Percentiles rank a stretch among this genome's conserved stretches.
Conservation (phyloP, 2,797 vertebrate genomes). For the Scomberomorus guttatus region DNA sequence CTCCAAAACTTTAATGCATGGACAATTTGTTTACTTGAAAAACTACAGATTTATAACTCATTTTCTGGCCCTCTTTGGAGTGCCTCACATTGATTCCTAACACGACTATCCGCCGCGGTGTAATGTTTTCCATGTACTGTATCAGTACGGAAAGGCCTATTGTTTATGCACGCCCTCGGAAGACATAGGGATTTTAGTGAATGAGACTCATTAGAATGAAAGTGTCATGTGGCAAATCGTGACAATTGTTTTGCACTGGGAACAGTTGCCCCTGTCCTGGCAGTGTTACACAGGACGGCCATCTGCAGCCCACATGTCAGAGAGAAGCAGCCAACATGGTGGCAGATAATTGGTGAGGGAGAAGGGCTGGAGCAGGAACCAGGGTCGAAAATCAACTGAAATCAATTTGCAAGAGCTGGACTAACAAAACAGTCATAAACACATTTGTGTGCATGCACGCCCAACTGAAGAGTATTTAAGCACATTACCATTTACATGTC, state of each 20-base stretch:
- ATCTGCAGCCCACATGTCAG: conserved; percentile 78
- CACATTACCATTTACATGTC: conserved; percentile 46
- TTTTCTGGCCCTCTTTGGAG: neutral
- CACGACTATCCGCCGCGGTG: conserved; percentile 6
- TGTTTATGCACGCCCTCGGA: conserved; percentile 18
- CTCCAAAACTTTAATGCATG: neutral
- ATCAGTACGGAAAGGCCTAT: conserved; percentile 21
- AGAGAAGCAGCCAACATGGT: conserved; percentile 71
- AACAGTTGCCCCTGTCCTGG: conserved; percentile 70
- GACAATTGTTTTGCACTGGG: conserved; percentile 64
- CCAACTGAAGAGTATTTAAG: conserved; percentile 9
- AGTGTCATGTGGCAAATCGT: conserved; percentile 66
- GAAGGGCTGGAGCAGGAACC: conserved; percentile 36
- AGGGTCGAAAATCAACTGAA: conserved; percentile 51
- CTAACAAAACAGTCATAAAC: conserved; percentile 42
- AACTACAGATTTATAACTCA: conserved; percentile 7
- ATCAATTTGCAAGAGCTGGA: conserved; percentile 70
- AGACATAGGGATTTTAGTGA: conserved; percentile 41
- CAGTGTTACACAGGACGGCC: conserved; percentile 57
- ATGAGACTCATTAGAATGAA: conserved; percentile 56
- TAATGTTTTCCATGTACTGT: conserved; percentile 8
- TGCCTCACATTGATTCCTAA: conserved; percentile 1
- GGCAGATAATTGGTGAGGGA: conserved; percentile 68
- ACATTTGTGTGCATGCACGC: conserved; percentile 31
- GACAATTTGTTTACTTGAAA: neutral